A percentile compares a stretch with the other conserved stretches of the same genome.
Evolutionary conservation across 2,888 invertebrate genomes (phyloP).

Genomic region (Cataglyphis rosenhaueri): DNA sequence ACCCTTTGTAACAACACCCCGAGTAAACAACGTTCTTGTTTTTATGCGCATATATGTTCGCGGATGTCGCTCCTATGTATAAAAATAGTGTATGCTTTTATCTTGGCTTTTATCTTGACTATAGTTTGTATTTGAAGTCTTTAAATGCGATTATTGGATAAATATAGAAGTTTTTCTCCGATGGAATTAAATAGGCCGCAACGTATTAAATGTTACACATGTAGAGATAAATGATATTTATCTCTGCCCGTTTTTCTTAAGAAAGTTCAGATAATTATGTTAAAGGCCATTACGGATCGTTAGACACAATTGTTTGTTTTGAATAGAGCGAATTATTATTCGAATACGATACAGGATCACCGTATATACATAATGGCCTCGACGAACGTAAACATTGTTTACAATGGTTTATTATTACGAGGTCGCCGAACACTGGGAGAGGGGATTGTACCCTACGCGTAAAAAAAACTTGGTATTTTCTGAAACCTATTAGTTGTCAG

Average conservation of each 20-base stretch:
- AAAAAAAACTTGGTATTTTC: neutral
- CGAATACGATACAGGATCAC: neutral
- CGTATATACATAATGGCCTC: neutral
- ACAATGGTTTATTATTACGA: neutral
- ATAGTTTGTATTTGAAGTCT: constrained; percentile 19
- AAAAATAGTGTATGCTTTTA: constrained; percentile 45
- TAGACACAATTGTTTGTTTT: neutral
- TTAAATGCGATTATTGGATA: constrained; percentile 39
- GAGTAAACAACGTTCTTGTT: constrained; percentile 53
- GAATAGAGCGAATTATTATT: neutral
- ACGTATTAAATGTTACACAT: neutral
- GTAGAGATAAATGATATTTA: neutral
- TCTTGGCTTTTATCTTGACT: constrained; percentile 20
- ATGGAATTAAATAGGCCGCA: neutral
- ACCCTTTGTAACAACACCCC: constrained; percentile 50
- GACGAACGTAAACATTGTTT: neutral
- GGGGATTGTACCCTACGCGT: neutral
- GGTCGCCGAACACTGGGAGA: neutral
- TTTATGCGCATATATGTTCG: constrained; percentile 38
- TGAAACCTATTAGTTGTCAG: neutral
- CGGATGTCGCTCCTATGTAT: constrained; percentile 32
- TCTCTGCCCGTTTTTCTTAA: neutral
- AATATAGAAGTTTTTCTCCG: constrained; percentile 19
- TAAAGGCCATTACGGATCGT: neutral
- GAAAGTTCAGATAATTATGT: neutral